These are phyloP conservation scores for Microcebus murinus DNA, from an alignment of 2,113 vertebrate genomes.

Conservation along the genomic window DNA sequence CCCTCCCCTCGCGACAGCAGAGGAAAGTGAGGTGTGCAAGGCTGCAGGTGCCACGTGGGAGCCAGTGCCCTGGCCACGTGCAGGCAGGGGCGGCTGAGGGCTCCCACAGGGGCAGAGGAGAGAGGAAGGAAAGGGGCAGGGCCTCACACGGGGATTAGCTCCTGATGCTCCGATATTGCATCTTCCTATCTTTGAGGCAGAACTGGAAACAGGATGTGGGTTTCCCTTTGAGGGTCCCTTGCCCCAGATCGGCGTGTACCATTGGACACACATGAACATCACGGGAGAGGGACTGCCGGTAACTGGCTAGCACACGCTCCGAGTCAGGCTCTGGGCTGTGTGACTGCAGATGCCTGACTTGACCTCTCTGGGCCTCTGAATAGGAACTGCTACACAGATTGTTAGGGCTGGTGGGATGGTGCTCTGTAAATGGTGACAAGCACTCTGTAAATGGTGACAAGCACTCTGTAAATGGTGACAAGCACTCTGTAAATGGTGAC, in stretches of 20 bases:
- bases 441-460: neutral
- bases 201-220: constrained; percentile 53
- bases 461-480: too few species aligned
- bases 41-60: neutral
- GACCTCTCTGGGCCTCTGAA: neutral
- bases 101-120: neutral
- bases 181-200: constrained; percentile 14
- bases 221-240: neutral
- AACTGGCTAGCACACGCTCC: neutral
- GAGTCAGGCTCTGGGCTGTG: neutral
- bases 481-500: neutral
- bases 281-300: accelerated
- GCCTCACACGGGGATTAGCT: neutral
- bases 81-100: neutral
- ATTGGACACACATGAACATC: neutral
- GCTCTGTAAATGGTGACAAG: neutral
- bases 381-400: neutral
- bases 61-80: accelerated
- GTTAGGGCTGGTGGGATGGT: neutral
- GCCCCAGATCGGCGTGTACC: neutral
- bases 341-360: neutral
- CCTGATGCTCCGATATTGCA: neutral
- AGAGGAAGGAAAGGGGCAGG: neutral
- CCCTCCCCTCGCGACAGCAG: neutral
- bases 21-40: neutral